Evolutionary conservation across 2,113 vertebrate species (phyloP), one percentile per base, ranked within the genome.

Genomic region (Pterophyllum scalare): DNA sequence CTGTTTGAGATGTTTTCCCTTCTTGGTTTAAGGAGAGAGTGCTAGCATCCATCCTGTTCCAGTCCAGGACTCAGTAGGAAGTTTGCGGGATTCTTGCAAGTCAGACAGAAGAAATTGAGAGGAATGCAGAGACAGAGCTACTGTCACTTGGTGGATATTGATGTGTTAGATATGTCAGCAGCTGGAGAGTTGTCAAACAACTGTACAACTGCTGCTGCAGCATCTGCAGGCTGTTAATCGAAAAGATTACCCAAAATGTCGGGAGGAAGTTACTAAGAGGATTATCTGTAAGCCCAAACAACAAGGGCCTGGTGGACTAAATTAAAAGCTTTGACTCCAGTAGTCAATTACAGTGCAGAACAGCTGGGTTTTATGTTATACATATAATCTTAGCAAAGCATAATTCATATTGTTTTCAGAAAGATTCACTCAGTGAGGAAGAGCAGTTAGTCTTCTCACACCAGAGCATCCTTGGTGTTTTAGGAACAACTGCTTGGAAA

Each of bases 161-260:
- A 22, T 65, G 52, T 75, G 24, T 67, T 28, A 35, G 43, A 77
- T 80, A n/a, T 76, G 89, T 79, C 81, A 82, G 62, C 74, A 80
- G 84, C 89, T 90, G 86, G 31, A 79, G 91, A 91, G 88, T 80
- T 92, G 93, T 86, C 24, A n/a, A 86, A 90, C 90, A 90, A 59
- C 61, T 56, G 60, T 54, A 59, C 87, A 74, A 52, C 65, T 52
- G 65, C 65, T 72, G 65, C 46, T 72, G 65, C 65, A 52, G 65
- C 17, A 52, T 82, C 77, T 65, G 80, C 65, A 79, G 75, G 84
- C 86, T 52, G 38, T 80, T 60, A 59, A 77, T 84, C 46, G 52
- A 76, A 81, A 83, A 67, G 82, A 87, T 91, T 58, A 87, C 84
- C 84, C 84, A 65, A 89, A 85, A 88, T 77, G 65, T 79, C 49